phyloP scores from a whole-genome alignment of 1,140 invertebrate genomes.

The Delia radicum region DNA sequence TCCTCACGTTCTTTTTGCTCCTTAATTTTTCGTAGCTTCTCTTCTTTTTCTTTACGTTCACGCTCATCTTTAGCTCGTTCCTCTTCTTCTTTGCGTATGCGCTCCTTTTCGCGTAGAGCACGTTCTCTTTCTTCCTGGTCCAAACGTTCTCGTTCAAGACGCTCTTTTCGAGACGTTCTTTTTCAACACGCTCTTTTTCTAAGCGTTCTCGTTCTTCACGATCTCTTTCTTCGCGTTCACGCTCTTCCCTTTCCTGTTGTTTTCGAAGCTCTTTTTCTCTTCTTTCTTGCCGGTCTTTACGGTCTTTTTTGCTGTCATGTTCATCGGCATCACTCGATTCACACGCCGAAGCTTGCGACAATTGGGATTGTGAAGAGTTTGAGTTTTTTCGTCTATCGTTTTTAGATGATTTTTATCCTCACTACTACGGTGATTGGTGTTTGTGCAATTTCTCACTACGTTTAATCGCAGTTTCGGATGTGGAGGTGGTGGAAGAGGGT shows the following conservation, averaged over 20 bases:
- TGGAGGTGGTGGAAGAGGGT: slow-evolving; percentile 28
- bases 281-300: slow-evolving; percentile 1
- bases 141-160: slow-evolving; percentile 44
- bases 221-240: slow-evolving; percentile 30
- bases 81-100: slow-evolving; percentile 21
- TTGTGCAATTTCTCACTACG: slow-evolving; percentile 38
- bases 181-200: slow-evolving; percentile 32
- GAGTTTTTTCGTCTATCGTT: slow-evolving; percentile 43
- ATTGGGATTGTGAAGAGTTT: slow-evolving; percentile 40
- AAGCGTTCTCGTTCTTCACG: slow-evolving; percentile 47
- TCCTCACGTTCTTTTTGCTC: slow-evolving; percentile 28
- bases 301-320: slow-evolving; percentile 39
- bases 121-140: slow-evolving; percentile 47
- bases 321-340: slow-evolving; percentile 43
- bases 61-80: slow-evolving; percentile 44
- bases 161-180: slow-evolving; percentile 57
- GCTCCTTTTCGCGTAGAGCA: slow-evolving; percentile 41
- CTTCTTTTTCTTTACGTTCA: slow-evolving; percentile 57
- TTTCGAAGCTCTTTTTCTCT: slow-evolving; percentile 36
- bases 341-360: slow-evolving; percentile 40
- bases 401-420: slow-evolving; percentile 41
- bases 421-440: slow-evolving; percentile 47
- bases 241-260: slow-evolving; percentile 48
- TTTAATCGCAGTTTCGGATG: slow-evolving; percentile 26
- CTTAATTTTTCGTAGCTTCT: slow-evolving; percentile 48